Evolutionary conservation across 2,797 vertebrate species (phyloP).

Genomic region (Poecilia picta): DNA sequence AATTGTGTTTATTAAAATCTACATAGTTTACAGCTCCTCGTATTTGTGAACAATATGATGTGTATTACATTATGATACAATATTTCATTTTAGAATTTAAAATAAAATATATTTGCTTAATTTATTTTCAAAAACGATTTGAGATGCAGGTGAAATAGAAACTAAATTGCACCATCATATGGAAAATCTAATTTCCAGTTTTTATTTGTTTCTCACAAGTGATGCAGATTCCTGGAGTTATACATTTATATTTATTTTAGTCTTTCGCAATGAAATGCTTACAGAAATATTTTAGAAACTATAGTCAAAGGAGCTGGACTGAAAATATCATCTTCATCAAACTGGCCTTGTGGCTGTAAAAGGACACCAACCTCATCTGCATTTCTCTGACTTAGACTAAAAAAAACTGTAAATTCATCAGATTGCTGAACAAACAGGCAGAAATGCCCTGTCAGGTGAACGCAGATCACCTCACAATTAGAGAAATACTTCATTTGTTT

Average conservation of each 20-base stretch:
- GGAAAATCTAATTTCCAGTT: background rate
- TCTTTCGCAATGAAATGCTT: background rate
- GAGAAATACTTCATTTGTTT: background rate
- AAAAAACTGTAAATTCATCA: background rate
- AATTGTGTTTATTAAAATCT: background rate
- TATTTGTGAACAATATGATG: background rate
- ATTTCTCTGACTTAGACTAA: background rate
- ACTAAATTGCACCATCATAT: background rate
- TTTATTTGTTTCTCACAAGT: background rate
- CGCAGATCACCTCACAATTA: background rate
- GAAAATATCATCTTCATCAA: background rate
- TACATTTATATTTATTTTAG: background rate
- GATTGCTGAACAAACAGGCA: too few species aligned
- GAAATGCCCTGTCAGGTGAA: background rate
- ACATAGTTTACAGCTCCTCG: background rate
- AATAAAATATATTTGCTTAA: background rate
- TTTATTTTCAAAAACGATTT: background rate
- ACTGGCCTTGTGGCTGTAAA: too few species aligned
- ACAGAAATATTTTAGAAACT: background rate
- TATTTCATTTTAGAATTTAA: background rate
- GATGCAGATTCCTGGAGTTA: background rate
- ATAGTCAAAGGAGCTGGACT: background rate
- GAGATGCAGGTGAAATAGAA: background rate
- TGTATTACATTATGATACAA: too few species aligned
- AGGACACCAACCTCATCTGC: too few species aligned